Base-by-base conservation (phyloP, 1,140 invertebrate species). In the Cyrtorhinus lividipennis region DNA sequence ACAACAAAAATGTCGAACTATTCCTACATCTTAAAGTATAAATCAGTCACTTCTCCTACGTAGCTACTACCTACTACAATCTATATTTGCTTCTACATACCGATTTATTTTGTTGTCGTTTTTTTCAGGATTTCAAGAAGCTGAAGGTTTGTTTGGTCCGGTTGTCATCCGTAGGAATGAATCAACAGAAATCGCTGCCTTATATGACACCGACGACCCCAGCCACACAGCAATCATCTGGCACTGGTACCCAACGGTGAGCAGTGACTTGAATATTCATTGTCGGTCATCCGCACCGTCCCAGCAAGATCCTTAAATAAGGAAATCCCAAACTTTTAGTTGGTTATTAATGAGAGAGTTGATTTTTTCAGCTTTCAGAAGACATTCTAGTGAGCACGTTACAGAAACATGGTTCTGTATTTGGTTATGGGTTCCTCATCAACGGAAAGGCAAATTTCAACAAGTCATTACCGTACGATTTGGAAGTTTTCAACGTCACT, bases 81-180 rank as follows among this genome's bases (percentile, higher is more conserved):
- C 10, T 45, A 45, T 45, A 45, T 45, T 12, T 45, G n/a, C n/a
- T 12, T 45, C 10, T 45, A 45, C n/a, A 45, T 45, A 45, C n/a
- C 10, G 10, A 45, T 45, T 12, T 45, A 45, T 45, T 12, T 45
- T n/a, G n/a, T n/a, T n/a, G n/a, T 64, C 58, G n/a, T 59, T 18
- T 26, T 26, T 38, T 60, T 8, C 44, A 68, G 67, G 67, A 25
- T 68, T 77, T 24, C 78, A 80, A 68, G 71, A 77, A 60, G 68
- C 74, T 1, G 80, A 81, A 68, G 80, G 80, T 5, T 64, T 79
- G 13, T 78, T 75, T 68, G 79, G 80, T 1, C 68, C 74, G n/a
- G 69, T 81, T n/a, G 70, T 81, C 26, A 72, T 81, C 8, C 71
- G 78, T 3, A 72, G 75, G 13, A 61, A 62, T 20, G 63, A 67